Base-by-base conservation (phyloP, 2,888 invertebrate genomes). In the Cylindroiulus punctatus region DNA sequence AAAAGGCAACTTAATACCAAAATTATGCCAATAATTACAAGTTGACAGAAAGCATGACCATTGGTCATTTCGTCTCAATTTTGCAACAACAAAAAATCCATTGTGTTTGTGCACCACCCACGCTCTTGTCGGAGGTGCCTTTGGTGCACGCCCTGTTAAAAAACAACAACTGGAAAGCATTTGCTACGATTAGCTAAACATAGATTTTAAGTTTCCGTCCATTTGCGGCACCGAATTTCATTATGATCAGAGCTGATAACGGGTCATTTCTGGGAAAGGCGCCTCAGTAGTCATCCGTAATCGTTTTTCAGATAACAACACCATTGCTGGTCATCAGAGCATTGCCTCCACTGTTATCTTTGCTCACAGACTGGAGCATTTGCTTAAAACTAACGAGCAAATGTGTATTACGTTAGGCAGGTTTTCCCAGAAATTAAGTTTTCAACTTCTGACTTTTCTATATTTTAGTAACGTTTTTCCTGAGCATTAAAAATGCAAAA, bases 111-210 rank as follows among this genome's bases (percentile, higher is more conserved):
- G 5, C 65, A 65, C n/a, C 65, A 65, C 65, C 65, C 65, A 22
- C 65, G 12, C 65, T 26, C 0, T 65, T 22, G 65, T 5, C 22
- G 65, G 26, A 65, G 26, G 65, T 65, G 65, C 22, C 22, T 65
- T n/a, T 22, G 10, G 22, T 65, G 10, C 65, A 52, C 52, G n/a
- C 52, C 52, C 52, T 47, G 19, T 17, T n/a, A 52, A 19, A 52
- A 52, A 19, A 19, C 52, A 52, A 44, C 14, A n/a, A 65, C 7
- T 65, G 22, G 22, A 65, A 65, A 65, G 65, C 65, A 65, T 65
- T 65, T 65, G 57, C 57, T 57, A 57, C 57, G n/a, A 57, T 57
- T 57, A 57, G n/a, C 57, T 44, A n/a, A 57, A 57, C 57, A 57
- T 57, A 19, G 57, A 14, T 57, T 57, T 57, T 19, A n/a, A 57